Evolutionary conservation across 2,888 invertebrate species (phyloP), one percentile per base, ranked within the genome.

Genomic region (Eristalinus sepulchralis): DNA sequence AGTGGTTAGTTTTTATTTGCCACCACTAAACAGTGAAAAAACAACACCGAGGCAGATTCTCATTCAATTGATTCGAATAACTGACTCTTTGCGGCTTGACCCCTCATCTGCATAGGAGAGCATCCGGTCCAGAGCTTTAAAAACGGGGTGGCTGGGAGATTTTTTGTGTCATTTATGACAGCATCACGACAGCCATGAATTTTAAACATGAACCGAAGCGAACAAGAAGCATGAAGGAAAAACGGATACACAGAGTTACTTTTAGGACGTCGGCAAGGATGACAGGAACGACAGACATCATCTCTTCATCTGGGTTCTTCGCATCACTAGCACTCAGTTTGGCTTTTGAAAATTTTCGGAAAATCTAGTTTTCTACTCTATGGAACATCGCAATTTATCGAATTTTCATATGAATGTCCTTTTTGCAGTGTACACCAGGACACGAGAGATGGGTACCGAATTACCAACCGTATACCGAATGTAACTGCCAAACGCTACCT

Each of bases 281-380:
- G 62, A 33, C 34, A 33, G 33, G 17, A 17, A 63, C 71, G 47
- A 67, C 63, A 63, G 68, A 63, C 36, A 81, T 64, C 63, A 71
- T 78, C 78, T 82, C 68, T 70, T 27, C 68, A 57, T 64, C 63
- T 33, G 86, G 78, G 64, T 78, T 82, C 78, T 47, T 86, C 66
- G 75, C 73, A 79, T 86, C 86, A 82, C 66, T 78, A 73, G 62
- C 70, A 62, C 66, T 82, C 73, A 71, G 60, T 64, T 73, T 82
- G 83, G 36, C 78, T 78, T 86, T 82, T 55, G 75, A 83, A 75
- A 71, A 75, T 78, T 73, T 73, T 88, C 79, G 82, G 88, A 86
- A 89, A 90, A 91, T 90, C 90, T 90, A 90, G 90, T 91, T 91
- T 91, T 91, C 90, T 89, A 91, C 89, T 88, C 89, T 90, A 89